Evolutionary conservation across 2,797 vertebrate genomes (phyloP).

Genomic region (Myripristis jacobus): DNA sequence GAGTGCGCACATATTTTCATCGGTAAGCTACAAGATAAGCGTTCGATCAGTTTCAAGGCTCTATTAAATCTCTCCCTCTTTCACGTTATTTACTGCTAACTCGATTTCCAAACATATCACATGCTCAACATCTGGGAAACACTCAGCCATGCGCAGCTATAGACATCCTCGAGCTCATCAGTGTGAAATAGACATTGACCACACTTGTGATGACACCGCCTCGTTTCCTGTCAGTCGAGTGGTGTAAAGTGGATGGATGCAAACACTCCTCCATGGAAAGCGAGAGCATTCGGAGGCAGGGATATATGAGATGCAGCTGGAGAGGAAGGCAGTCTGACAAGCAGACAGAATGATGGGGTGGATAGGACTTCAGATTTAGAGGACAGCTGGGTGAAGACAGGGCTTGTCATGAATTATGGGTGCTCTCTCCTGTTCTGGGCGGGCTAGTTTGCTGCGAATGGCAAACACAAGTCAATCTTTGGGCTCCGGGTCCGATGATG

Average conservation of each 20-base stretch:
- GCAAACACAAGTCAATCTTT: slow-evolving; percentile 26
- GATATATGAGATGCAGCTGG: slow-evolving; percentile 5
- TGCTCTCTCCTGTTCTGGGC: slow-evolving; percentile 44
- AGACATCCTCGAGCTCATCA: slow-evolving; percentile 65
- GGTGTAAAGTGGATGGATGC: slow-evolving; percentile 50
- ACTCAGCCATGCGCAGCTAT: not conserved
- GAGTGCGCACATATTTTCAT: no score
- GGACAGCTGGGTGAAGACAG: slow-evolving; percentile 27
- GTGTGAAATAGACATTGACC: slow-evolving; percentile 68
- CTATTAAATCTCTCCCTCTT: slow-evolving; percentile 21
- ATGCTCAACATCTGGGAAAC: slow-evolving; percentile 55
- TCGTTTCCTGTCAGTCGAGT: slow-evolving; percentile 68
- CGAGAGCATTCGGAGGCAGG: slow-evolving; percentile 11
- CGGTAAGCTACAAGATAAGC: no score
- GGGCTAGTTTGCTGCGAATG: slow-evolving; percentile 45
- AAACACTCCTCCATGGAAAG: slow-evolving; percentile 31
- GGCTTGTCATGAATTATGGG: slow-evolving; percentile 54
- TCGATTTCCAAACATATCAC: slow-evolving; percentile 32
- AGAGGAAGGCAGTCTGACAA: slow-evolving; percentile 48
- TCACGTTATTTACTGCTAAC: slow-evolving; percentile 18
- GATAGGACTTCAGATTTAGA: slow-evolving; percentile 50
- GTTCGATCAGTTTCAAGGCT: not conserved
- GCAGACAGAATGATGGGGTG: slow-evolving; percentile 54
- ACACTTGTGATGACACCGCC: slow-evolving; percentile 62
- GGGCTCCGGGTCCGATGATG: slow-evolving; percentile 14